Percentiles rank a stretch among this genome's conserved stretches.
Conservation (phyloP, 2,888 invertebrate genomes). For the Cantharis nigra region DNA sequence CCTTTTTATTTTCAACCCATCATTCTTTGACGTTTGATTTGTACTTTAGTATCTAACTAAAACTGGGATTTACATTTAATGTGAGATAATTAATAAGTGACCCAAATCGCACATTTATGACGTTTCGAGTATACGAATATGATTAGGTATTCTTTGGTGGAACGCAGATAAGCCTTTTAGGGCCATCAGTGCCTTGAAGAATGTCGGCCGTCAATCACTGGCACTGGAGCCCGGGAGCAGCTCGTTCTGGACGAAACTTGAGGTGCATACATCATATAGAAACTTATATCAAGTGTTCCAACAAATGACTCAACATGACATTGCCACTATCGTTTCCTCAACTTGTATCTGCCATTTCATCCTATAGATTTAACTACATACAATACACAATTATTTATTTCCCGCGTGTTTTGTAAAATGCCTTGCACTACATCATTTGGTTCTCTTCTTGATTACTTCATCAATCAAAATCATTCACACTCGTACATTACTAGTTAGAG, state of each 20-base stretch:
- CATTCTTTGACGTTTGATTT: conserved; percentile 31
- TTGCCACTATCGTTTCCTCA: conserved; percentile 18
- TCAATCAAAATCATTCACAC: conserved; percentile 49
- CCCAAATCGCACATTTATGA: background rate
- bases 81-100: background rate
- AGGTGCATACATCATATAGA: conserved; percentile 27
- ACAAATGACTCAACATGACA: conserved; percentile 19
- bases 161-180: conserved; percentile 27
- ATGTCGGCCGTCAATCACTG: conserved; percentile 36
- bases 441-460: conserved; percentile 46
- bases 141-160: conserved; percentile 28
- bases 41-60: conserved; percentile 16
- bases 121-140: conserved; percentile 5
- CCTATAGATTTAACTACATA: conserved; percentile 34
- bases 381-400: conserved; percentile 42
- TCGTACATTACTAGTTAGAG: conserved; percentile 34
- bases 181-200: conserved; percentile 31
- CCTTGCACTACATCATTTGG: conserved; percentile 39
- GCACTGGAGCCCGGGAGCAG: conserved; percentile 30
- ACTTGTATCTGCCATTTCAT: conserved; percentile 10
- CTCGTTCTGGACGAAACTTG: conserved; percentile 25
- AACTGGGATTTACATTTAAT: conserved; percentile 5
- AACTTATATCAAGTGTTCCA: conserved; percentile 25
- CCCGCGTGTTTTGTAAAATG: conserved; percentile 38
- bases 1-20: conserved; percentile 26